phyloP scores from a whole-genome alignment of 2,113 vertebrate genomes.

The Megaceryle maxima region DNA sequence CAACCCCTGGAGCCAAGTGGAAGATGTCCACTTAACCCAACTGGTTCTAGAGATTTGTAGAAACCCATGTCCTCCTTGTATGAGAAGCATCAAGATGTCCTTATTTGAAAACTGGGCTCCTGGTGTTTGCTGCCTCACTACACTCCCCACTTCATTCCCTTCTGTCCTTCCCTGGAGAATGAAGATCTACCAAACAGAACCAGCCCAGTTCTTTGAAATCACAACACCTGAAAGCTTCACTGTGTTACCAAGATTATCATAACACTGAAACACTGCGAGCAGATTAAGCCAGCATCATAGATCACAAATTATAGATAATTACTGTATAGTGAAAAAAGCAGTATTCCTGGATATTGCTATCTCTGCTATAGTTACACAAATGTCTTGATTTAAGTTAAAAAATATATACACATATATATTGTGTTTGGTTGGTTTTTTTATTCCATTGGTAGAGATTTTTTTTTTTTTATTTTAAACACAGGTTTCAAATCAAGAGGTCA shows the following conservation, averaged over 20 bases:
- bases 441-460: not conserved
- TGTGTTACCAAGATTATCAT: not conserved
- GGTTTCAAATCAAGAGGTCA: not conserved
- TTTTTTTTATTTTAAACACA: not conserved
- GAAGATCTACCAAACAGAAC: not conserved
- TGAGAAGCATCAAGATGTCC: not conserved
- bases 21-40: not conserved
- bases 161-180: not conserved
- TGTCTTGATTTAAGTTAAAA: not conserved
- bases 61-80: not conserved
- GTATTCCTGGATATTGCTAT: not conserved
- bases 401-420: not conserved
- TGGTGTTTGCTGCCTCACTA: not conserved
- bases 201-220: not conserved
- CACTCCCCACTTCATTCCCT: not conserved
- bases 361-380: not conserved
- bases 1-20: not conserved
- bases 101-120: conserved; percentile 16
- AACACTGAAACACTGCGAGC: not conserved
- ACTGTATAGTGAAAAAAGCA: not conserved
- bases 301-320: not conserved
- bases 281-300: not conserved
- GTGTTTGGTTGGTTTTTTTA: not conserved
- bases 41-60: not conserved
- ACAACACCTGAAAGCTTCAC: not conserved